phyloP scores from a whole-genome alignment of 2,888 invertebrate genomes.

The Hirudinaria manillensis region DNA sequence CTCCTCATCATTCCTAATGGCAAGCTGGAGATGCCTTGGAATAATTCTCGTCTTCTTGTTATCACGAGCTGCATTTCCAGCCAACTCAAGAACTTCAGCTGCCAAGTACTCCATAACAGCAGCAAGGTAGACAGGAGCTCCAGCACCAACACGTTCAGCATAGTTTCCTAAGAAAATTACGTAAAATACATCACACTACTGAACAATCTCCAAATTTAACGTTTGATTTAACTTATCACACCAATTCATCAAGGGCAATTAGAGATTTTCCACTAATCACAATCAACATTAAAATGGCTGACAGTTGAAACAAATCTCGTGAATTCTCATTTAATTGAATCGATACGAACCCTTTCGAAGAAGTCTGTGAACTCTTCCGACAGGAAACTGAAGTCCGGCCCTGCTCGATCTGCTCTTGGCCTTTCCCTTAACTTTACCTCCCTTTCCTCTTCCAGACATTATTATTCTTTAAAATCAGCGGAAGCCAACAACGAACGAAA shows the following conservation, averaged over 20 bases:
- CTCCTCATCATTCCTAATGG: conserved; percentile 74
- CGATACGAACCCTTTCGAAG: conserved; percentile 45
- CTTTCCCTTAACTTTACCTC: conserved; percentile 54
- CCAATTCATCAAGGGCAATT: not conserved
- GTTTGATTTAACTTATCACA: not conserved
- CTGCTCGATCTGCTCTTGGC: conserved; percentile 51
- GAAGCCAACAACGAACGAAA: not conserved
- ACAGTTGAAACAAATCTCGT: too few species aligned
- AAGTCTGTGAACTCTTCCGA: conserved; percentile 54
- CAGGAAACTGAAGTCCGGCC: conserved; percentile 55
- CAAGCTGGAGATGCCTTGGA: conserved; percentile 70
- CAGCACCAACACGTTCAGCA: conserved; percentile 54
- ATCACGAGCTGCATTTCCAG: conserved; percentile 55
- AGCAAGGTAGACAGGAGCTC: conserved; percentile 54
- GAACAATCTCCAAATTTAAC: not conserved
- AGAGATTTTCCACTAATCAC: too few species aligned
- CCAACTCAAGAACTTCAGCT: conserved; percentile 60
- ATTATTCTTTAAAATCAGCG: not conserved
- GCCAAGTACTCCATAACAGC: conserved; percentile 58
- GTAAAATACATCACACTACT: not conserved
- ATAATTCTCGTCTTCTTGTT: conserved; percentile 67
- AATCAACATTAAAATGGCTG: too few species aligned
- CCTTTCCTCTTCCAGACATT: conserved; percentile 56
- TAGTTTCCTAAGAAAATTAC: conserved; percentile 48
- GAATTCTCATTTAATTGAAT: too few species aligned